Conservation (phyloP, 92 coral and sea anemone species). For the Epizoanthus scotinus region DNA sequence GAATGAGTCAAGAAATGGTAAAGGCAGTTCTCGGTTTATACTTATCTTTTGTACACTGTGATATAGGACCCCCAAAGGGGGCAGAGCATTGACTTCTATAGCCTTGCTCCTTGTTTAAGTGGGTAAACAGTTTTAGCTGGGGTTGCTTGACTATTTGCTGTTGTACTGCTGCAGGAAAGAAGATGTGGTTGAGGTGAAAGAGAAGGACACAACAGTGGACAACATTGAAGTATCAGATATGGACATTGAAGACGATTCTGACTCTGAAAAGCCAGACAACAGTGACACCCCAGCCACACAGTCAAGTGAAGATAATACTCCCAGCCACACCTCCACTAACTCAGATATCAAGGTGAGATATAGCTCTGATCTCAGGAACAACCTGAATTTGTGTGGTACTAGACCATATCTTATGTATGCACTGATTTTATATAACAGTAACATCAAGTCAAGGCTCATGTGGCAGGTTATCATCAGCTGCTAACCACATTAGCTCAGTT, state of each 20-base stretch:
- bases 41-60: too few relatives aligned
- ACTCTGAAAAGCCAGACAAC: constrained; percentile 75
- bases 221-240: constrained; percentile 97
- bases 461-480: too few relatives aligned
- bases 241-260: constrained; percentile 96
- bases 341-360: constrained; percentile 53
- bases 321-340: constrained; percentile 27
- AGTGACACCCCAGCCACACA: constrained; percentile 55
- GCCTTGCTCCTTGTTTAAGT: too few relatives aligned
- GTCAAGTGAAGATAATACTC: constrained; percentile 33
- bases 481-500: too few relatives aligned
- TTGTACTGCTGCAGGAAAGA: constrained; percentile 32
- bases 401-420: too few relatives aligned
- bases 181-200: constrained; percentile 55
- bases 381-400: too few relatives aligned
- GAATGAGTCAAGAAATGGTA: too few relatives aligned
- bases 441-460: too few relatives aligned
- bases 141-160: background rate
- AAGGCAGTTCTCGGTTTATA: too few relatives aligned
- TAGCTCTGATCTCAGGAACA: constrained; percentile 32
- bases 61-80: too few relatives aligned
- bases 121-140: background rate
- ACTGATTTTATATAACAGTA: too few relatives aligned
- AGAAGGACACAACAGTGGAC: constrained; percentile 90
- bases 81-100: too few relatives aligned